Percentiles rank a stretch among this genome's conserved stretches.
Evolutionary conservation across 2,113 vertebrate genomes (phyloP).

Genomic region (Ursus arctos): DNA sequence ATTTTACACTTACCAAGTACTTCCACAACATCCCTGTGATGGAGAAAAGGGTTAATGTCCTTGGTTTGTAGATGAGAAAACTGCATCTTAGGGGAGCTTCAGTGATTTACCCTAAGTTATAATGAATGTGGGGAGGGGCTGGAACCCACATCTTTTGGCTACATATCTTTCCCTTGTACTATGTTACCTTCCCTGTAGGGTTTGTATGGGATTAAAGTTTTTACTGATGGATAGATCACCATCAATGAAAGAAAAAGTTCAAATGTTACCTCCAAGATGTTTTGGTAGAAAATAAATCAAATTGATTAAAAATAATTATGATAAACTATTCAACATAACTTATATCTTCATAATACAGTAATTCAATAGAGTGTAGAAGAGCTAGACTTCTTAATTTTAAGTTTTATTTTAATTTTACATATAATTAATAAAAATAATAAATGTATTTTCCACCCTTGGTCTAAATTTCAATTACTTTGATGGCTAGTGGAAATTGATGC

Average conservation of each 20-base stretch:
- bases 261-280: constrained; percentile 49
- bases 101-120: not conserved
- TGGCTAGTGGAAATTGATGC: not conserved
- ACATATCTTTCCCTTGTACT: not conserved
- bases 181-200: not conserved
- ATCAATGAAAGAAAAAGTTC: constrained; percentile 21
- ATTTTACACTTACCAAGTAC: constrained; percentile 32
- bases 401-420: constrained; percentile 55
- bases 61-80: constrained; percentile 36
- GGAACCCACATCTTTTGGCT: not conserved
- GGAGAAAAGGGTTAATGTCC: not conserved
- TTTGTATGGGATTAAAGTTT: not conserved
- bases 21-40: constrained; percentile 22
- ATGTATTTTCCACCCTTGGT: not conserved
- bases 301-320: constrained; percentile 46
- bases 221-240: not conserved
- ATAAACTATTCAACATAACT: constrained; percentile 48
- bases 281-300: constrained; percentile 55
- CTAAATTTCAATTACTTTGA: constrained; percentile 46
- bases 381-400: not conserved
- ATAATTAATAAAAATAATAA: constrained; percentile 56
- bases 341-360: constrained; percentile 52
- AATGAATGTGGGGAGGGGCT: not conserved
- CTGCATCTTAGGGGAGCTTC: not conserved
- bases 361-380: constrained; percentile 28